Evolutionary conservation across 2,113 vertebrate genomes (phyloP).

Genomic region (Saguinus imperator): DNA sequence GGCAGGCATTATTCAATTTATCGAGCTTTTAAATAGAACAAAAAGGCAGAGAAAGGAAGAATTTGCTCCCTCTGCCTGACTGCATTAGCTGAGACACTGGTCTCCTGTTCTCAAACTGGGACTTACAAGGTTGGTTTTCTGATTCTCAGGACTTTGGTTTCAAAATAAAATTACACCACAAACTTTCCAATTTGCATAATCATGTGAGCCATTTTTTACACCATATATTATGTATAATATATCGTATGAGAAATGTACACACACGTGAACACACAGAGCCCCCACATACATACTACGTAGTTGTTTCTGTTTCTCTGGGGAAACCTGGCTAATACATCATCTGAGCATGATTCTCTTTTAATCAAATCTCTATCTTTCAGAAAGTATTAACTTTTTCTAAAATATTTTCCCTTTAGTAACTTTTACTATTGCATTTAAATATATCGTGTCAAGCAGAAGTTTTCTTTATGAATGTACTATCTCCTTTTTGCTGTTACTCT

Average conservation of each 20-base stretch:
- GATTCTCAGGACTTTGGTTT: background rate
- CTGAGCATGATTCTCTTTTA: background rate
- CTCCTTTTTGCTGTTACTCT: background rate
- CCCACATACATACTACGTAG: no score
- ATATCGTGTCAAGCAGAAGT: background rate
- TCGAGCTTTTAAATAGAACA: background rate
- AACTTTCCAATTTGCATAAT: background rate
- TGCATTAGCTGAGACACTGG: background rate
- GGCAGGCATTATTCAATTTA: background rate
- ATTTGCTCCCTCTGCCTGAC: background rate
- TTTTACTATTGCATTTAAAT: background rate
- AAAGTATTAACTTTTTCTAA: background rate
- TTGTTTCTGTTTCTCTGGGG: background rate
- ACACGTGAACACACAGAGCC: background rate
- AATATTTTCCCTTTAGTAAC: background rate
- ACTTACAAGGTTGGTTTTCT: background rate
- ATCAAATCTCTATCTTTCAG: conserved; percentile 17
- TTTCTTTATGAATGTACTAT: background rate
- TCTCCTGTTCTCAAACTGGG: background rate
- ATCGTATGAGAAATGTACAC: background rate
- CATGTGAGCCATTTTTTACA: background rate
- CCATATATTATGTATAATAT: background rate
- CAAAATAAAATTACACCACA: background rate
- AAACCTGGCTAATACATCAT: background rate
- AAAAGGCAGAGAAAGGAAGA: background rate